phyloP scores from a whole-genome alignment of 2,113 vertebrate genomes.

The Onychorhynchus coronatus region DNA sequence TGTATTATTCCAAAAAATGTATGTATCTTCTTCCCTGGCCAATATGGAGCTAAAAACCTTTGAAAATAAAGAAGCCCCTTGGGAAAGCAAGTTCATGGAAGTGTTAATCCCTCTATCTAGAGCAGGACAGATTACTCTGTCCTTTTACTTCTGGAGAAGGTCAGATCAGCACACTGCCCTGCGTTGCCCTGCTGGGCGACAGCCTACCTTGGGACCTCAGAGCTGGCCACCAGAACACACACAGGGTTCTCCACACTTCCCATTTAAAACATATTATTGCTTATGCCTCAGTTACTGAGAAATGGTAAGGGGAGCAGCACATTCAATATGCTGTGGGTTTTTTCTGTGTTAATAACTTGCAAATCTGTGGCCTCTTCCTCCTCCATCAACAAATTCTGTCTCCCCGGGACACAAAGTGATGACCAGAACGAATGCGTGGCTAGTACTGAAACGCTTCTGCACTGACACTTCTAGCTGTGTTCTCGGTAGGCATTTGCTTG shows the following conservation, averaged over 20 bases:
- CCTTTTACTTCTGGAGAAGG: background rate
- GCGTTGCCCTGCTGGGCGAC: rapidly evolving
- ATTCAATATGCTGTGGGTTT: background rate
- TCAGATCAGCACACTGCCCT: rapidly evolving
- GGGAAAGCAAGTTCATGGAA: background rate
- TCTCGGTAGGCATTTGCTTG: rapidly evolving
- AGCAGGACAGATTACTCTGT: background rate
- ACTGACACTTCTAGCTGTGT: rapidly evolving
- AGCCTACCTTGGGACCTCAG: background rate
- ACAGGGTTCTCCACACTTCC: rapidly evolving
- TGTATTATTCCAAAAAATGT: background rate
- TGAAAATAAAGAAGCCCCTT: background rate
- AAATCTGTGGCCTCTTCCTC: background rate
- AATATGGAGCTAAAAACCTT: background rate
- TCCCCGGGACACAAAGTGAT: background rate
- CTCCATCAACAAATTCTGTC: background rate
- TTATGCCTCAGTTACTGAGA: background rate
- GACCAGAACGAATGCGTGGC: background rate
- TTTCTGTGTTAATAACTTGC: background rate
- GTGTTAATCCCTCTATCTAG: background rate
- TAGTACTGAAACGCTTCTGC: rapidly evolving
- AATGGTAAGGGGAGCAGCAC: background rate
- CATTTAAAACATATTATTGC: rapidly evolving
- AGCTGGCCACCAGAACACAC: rapidly evolving
- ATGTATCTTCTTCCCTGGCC: background rate